Base-by-base conservation (phyloP, 2,797 vertebrate species). In the Streptopelia turtur region DNA sequence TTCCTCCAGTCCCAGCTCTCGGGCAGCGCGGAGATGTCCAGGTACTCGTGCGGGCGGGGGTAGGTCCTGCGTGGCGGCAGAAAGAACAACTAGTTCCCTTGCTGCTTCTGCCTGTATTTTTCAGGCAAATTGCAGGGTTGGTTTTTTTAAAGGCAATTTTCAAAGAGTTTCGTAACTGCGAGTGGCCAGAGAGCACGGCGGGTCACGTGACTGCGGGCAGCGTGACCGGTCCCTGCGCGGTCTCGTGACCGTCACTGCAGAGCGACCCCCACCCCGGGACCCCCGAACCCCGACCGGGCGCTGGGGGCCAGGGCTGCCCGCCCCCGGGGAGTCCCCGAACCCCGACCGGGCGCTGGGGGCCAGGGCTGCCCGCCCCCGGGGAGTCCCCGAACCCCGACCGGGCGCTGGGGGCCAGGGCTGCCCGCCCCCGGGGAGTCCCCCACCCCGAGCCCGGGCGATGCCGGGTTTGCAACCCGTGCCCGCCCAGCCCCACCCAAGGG, bases 1-100 rank as follows among this genome's bases (percentile, higher is more conserved):
- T 98, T 99, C 87, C 99, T 98, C 99, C 99, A 99, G 98, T 99
- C 99, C 99, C 99, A 99, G 17, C 75, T 96, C 83, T 96, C 94
- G 27, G 99, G 99, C 52, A 99, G 96, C 10, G 97, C 96, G 1
- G 95, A 87, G 1, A 95, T 4, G 2, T 98, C 97, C 87, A 99
- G 91, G 77, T 98, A 98, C 87, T 99, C 99, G 64, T 99, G 98
- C 5, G 99, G 99, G 5, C 98, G 98, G 16, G 98, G 98, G 72
- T 96, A 92, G 0, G 98, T 99, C 97, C 99, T 98, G 83, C 4
- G 27, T 6, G 8, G 60, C 11, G 37, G 12, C 13, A 27, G 3
- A 11, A 4, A 7, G 9, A 5, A 8, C 4, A 22, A 1, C 4
- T 2, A 8, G 24, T 76, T 39, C 39, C 12, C 4, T 7, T 3